Evolutionary conservation across 2,797 vertebrate species (phyloP), one percentile per base, ranked within the genome.

Genomic region (Zalophus californianus): DNA sequence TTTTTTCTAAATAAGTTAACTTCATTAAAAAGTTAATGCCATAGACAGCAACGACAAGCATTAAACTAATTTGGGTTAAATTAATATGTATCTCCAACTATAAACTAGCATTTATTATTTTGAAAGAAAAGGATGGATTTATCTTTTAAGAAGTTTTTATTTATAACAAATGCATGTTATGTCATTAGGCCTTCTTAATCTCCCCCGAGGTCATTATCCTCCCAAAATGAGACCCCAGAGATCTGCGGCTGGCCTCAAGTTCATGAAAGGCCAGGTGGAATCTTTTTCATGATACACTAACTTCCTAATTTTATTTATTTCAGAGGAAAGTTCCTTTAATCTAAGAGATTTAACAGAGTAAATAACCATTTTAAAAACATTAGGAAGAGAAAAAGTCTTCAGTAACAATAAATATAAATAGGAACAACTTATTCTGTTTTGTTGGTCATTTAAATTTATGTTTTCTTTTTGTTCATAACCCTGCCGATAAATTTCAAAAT

Each of bases 301-400:
- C 27, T 88, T 94, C 21, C 52, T 92, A 29, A 60, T 66, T 97
- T 94, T 83, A 83, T 72, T 93, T 62, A 68, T 79, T 93, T 97
- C 23, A 60, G 35, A 35, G 50, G 25, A 73, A 88, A 95, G 41
- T 73, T 82, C 64, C 54, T 95, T 97, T 88, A 92, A 85, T 60
- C 56, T 87, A 79, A 88, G 79, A 94, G 52, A 83, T 78, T 90
- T 56, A 64, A 84, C 58, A 89, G 48, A 54, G 14, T 94, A 93
- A 90, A 85, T 86, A 96, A 93, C 90, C 35, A 64, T 56, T 68
- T 44, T 18, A 60, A 64, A 94, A 62, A 50, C 14, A 50, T 35
- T 32, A 78, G 44, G 72, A 87, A 68, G 72, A 73, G 82, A 56
- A 92, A 96, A 91, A 84, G 23, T 15, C 27, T 87, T 0, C 23